phyloP scores from a whole-genome alignment of 2,888 invertebrate genomes.

The Athrips mouffetella region DNA sequence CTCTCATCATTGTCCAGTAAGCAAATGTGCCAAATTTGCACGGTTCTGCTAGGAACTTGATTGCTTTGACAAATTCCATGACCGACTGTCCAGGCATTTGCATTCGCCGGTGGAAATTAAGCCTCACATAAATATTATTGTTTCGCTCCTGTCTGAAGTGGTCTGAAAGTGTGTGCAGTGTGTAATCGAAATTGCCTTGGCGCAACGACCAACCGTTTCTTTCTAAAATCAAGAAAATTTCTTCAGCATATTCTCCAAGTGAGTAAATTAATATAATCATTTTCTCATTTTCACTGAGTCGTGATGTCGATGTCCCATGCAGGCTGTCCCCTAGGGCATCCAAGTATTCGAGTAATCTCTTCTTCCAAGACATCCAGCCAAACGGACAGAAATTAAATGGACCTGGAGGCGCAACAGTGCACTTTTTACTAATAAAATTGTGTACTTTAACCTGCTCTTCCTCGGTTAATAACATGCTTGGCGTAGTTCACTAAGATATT shows the following conservation, averaged over 20 bases:
- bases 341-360: neutral
- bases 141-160: neutral
- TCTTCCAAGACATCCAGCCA: conserved; percentile 2
- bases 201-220: neutral
- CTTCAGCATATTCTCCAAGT: neutral
- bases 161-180: neutral
- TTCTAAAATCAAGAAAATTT: neutral
- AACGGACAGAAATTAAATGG: neutral
- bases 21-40: neutral
- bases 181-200: neutral
- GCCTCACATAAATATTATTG: neutral
- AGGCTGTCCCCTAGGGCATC: neutral
- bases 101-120: neutral
- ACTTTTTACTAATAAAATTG: neutral
- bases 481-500: neutral
- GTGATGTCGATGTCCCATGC: neutral
- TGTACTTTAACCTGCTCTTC: neutral
- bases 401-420: neutral
- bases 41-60: neutral
- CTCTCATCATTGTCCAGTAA: neutral
- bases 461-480: neutral
- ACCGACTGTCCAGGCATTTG: neutral
- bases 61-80: neutral
- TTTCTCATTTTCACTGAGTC: neutral
- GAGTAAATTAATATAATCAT: no score